Evolutionary conservation across 1,140 invertebrate species (phyloP).

Genomic region (Branchinecta lindahli): DNA sequence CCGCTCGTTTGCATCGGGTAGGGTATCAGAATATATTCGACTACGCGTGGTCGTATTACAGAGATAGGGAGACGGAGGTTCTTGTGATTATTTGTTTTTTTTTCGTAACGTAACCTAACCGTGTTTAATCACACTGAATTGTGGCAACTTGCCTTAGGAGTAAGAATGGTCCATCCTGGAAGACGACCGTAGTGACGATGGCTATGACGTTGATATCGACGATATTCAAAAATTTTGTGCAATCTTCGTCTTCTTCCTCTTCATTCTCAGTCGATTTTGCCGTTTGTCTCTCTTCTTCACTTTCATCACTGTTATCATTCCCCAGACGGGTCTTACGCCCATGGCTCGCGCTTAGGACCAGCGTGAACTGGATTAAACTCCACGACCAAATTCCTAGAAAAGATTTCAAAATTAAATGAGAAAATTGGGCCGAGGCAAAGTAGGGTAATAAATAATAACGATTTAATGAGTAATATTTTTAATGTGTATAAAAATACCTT

Average conservation of each 20-base stretch:
- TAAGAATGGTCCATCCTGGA: slow-evolving; percentile 62
- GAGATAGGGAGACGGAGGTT: no score
- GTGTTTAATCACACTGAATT: neutral
- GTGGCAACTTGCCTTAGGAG: slow-evolving; percentile 42
- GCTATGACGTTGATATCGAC: slow-evolving; percentile 29
- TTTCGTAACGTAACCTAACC: no score
- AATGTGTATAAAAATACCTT: no score
- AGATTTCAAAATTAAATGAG: slow-evolving; percentile 13
- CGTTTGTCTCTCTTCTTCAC: slow-evolving; percentile 8
- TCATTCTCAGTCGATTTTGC: neutral
- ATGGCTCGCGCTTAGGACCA: slow-evolving; percentile 65
- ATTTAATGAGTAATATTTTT: no score
- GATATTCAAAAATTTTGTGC: slow-evolving; percentile 10
- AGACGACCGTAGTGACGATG: slow-evolving; percentile 28
- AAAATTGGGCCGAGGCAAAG: neutral
- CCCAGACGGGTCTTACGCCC: slow-evolving; percentile 26
- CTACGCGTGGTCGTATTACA: no score
- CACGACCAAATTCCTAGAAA: slow-evolving; percentile 58
- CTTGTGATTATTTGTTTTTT: no score
- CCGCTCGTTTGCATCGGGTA: no score
- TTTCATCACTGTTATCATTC: slow-evolving; percentile 18
- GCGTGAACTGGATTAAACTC: slow-evolving; percentile 75
- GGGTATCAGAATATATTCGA: no score
- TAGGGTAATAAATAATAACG: neutral
- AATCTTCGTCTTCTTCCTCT: neutral